phyloP scores from a whole-genome alignment of 2,888 invertebrate species.

The Drosophila siamana region DNA sequence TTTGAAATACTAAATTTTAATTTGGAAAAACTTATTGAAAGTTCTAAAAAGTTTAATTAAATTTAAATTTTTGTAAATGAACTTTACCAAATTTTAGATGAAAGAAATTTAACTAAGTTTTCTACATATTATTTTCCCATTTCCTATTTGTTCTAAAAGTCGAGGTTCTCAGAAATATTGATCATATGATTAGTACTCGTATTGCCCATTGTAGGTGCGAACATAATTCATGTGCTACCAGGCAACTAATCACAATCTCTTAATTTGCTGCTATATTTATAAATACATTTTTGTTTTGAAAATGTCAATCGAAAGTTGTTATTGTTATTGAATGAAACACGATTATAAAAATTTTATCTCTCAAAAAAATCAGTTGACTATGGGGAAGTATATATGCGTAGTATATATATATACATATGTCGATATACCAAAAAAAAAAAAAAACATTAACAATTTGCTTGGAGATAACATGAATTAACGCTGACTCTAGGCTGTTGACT shows the following conservation, averaged over 20 bases:
- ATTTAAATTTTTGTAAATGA: background rate
- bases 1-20: no score
- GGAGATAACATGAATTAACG: conserved; percentile 32
- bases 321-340: conserved; percentile 21
- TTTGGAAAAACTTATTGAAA: no score
- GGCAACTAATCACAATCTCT: conserved; percentile 29
- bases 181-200: conserved; percentile 2
- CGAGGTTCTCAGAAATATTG: background rate
- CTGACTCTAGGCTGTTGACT: conserved; percentile 27
- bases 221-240: conserved; percentile 13
- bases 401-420: background rate
- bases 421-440: no score
- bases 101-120: no score
- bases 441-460: conserved; percentile 3
- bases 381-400: conserved; percentile 3
- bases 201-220: background rate
- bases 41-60: no score
- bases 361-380: conserved; percentile 21
- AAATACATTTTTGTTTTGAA: conserved; percentile 39
- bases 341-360: conserved; percentile 39
- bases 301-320: conserved; percentile 30
- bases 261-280: conserved; percentile 11
- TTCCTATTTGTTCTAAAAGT: background rate
- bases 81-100: no score
- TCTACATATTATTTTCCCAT: no score